Base-by-base conservation (phyloP, 2,888 invertebrate species). In the Drosophila leonis region DNA sequence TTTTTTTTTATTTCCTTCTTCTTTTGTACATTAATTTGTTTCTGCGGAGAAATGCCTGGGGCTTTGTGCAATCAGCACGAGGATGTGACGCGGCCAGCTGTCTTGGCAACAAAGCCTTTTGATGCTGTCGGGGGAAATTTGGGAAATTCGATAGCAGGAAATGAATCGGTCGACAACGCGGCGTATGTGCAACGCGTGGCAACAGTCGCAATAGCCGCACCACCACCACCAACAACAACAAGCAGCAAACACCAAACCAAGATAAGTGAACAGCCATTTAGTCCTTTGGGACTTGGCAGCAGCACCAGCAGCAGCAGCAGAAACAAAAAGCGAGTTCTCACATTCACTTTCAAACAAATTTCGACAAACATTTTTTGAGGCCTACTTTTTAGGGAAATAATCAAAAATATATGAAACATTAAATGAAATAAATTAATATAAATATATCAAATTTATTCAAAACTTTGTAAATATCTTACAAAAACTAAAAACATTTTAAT, bases 11-110 rank as follows among this genome's bases (percentile, higher is more conserved):
- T 61, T 48, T 35, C 49, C 61, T 52, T 44, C 61, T 63, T 63
- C 55, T 48, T 63, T 48, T 48, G 52, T 75, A 78, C 80, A 82
- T 88, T 86, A 86, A 86, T 86, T 86, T 88, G 80, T 82, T 88
- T 76, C 73, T 78, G 75, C 76, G 71, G 69, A 68, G 54, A 80
- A 75, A 71, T 76, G 82, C 80, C 83, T 59, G 65, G 73, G 82
- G 88, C 86, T 83, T 78, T 86, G 78, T 78, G 87, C 87, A 88
- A 86, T 86, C 88, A 86, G 82, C 83, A 80, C 82, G 73, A 69
- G 80, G 71, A 75, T 44, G 67, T 66, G 65, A 52, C 59, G 42
- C 52, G 20, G 41, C 33, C 24, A 24, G 62, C 48, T 62, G 63
- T 54, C 72, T 56, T 55, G 61, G 56, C 39, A 46, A 48, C 65